Conservation (phyloP, 2,888 invertebrate genomes). For the Hydrotaea diabolus region DNA sequence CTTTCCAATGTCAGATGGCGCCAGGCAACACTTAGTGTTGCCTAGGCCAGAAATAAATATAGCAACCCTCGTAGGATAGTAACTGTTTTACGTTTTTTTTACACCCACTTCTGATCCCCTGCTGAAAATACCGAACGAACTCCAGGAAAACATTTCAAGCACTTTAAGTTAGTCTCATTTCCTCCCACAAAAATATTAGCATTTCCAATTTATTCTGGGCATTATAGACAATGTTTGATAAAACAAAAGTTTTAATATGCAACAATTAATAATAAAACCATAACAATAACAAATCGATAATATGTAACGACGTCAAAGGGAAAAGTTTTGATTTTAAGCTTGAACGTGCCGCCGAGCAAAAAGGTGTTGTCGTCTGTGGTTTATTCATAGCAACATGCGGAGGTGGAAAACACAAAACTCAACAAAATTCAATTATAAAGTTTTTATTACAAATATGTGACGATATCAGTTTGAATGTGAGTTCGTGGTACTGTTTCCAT, state of each 20-base stretch:
- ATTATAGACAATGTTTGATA: background rate
- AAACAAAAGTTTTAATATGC: constrained; percentile 16
- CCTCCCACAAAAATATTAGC: no score
- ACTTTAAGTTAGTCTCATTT: no score
- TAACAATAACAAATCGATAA: constrained; percentile 36
- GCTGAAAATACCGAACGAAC: no score
- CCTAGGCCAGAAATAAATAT: no score
- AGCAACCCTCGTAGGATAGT: no score
- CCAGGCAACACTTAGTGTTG: no score
- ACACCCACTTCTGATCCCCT: no score
- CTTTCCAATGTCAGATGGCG: no score
- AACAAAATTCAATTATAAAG: constrained; percentile 63
- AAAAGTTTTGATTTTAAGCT: constrained; percentile 25
- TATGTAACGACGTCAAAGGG: background rate
- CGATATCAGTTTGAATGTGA: constrained; percentile 55
- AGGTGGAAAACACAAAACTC: constrained; percentile 2
- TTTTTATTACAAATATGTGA: constrained; percentile 66
- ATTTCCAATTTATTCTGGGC: no score
- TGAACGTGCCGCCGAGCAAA: background rate
- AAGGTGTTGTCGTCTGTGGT: constrained; percentile 22
- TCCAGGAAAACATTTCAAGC: no score
- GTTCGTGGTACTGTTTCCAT: constrained; percentile 1
- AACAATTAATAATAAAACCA: constrained; percentile 31
- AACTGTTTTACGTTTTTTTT: no score
- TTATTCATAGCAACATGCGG: background rate